phyloP scores from a whole-genome alignment of 2,113 vertebrate species.

The Falco punctatus region DNA sequence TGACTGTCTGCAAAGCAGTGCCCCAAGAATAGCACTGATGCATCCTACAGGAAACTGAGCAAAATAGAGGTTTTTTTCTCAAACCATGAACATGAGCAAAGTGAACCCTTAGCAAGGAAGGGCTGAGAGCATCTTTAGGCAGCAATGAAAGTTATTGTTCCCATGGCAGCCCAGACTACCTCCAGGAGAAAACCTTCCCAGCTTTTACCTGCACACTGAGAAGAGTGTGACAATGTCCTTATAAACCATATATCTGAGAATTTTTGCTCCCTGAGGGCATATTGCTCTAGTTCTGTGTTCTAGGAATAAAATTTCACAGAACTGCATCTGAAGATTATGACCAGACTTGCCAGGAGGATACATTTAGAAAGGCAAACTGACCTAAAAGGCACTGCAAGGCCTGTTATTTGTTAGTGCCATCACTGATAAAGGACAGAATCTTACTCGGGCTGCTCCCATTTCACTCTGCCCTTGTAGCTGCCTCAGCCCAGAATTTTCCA shows the following conservation, averaged over 20 bases:
- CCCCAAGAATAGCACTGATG: neutral
- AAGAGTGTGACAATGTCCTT: neutral
- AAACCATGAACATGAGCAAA: neutral
- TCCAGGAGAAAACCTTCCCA: neutral
- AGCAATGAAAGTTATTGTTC: neutral
- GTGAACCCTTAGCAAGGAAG: neutral
- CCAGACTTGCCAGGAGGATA: neutral
- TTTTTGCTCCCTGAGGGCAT: neutral
- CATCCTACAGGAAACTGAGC: neutral
- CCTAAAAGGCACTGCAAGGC: neutral
- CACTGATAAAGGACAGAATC: neutral
- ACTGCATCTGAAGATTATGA: neutral
- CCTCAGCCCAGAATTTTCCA: conserved; percentile 5
- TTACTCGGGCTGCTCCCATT: neutral
- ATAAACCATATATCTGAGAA: neutral
- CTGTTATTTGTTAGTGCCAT: neutral
- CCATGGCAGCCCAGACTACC: neutral
- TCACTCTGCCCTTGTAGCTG: neutral
- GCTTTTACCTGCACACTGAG: neutral
- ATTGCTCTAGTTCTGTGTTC: neutral
- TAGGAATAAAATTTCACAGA: neutral
- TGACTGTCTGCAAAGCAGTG: neutral
- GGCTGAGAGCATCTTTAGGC: neutral
- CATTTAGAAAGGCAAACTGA: neutral
- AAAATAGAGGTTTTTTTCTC: neutral